Evolutionary conservation across 2,888 invertebrate genomes (phyloP).

Genomic region (Drosophila anomalata): DNA sequence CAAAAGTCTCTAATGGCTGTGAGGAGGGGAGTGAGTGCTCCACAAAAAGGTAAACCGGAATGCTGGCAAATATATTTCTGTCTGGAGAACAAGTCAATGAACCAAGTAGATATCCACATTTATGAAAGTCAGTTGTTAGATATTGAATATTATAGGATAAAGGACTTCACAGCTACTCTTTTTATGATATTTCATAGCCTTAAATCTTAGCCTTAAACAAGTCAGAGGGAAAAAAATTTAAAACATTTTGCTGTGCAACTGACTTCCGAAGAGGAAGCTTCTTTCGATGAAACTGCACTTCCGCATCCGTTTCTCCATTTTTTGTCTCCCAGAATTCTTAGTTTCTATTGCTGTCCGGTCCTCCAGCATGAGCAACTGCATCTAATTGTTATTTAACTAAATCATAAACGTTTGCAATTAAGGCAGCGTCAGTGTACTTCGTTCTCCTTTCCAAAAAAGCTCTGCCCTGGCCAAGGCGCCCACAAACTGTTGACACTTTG

Average conservation of each 20-base stretch:
- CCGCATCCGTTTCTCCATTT: slow-evolving; percentile 1
- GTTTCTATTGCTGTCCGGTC: slow-evolving; percentile 9
- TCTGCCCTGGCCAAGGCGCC: slow-evolving; percentile 10
- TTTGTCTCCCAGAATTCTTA: background rate
- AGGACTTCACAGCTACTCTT: background rate
- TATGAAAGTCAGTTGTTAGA: background rate
- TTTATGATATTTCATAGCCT: background rate
- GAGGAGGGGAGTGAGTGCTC: slow-evolving; percentile 22
- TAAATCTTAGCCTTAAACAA: background rate
- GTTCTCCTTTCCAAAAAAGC: slow-evolving; percentile 10
- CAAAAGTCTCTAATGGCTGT: slow-evolving; percentile 39
- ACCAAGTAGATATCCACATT: background rate
- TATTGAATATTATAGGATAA: background rate
- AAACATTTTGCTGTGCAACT: background rate
- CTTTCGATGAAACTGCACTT: slow-evolving; percentile 16
- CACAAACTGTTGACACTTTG: slow-evolving; percentile 73
- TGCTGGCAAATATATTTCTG: background rate
- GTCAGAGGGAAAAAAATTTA: background rate
- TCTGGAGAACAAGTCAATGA: background rate
- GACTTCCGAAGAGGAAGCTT: background rate
- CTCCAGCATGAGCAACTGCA: slow-evolving; percentile 45
- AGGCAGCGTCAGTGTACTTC: slow-evolving; percentile 15
- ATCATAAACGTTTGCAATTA: slow-evolving; percentile 68
- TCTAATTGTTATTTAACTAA: slow-evolving; percentile 73
- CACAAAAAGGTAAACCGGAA: background rate